Evolutionary conservation across 2,888 invertebrate species (phyloP), one percentile per base, ranked within the genome.

Genomic region (Acanthosepion esculentum): DNA sequence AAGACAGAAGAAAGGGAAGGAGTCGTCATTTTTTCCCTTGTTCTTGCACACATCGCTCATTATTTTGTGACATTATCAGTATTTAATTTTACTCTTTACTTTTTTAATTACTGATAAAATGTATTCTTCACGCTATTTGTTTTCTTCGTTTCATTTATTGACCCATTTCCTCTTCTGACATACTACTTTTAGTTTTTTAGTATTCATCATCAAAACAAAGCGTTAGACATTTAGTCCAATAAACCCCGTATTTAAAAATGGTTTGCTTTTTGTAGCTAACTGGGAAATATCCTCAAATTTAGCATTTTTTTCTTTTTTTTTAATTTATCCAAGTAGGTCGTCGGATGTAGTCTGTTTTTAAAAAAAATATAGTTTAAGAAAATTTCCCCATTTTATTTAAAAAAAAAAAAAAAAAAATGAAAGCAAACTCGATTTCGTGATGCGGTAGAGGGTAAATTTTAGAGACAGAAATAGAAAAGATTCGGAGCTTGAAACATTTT

Each of bases 191-290:
- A 20, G 20, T 59, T 59, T 59, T n/a, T 78, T 78, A n/a, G 78
- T 78, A 78, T 78, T n/a, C 78, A 33, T 78, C n/a, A 78, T 78
- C n/a, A 78, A 78, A 78, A 78, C n/a, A 78, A 78, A 78, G n/a
- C n/a, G 8, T 18, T 10, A 15, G 78, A n/a, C 33, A 33, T 78
- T n/a, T n/a, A n/a, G 15, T 78, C 33, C 6, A 59, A 59, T 6
- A 20, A 59, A 55, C 6, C 23, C 23, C 4, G 20, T 50, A 50
- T 41, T 41, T 41, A 50, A 50, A 50, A 50, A 50, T 50, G 15
- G 8, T 59, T 59, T 23, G 20, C 23, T 59, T 6, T 18, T 23
- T 23, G 6, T 59, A 23, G 6, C 23, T 59, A 59, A 59, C 59
- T 59, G 23, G 23, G 59, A 23, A 59, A 59, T 59, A 7, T 59